Percentiles rank a stretch among this genome's conserved stretches.
Evolutionary conservation across 2,797 vertebrate species (phyloP).

Genomic region (Enteromius viviparus): DNA sequence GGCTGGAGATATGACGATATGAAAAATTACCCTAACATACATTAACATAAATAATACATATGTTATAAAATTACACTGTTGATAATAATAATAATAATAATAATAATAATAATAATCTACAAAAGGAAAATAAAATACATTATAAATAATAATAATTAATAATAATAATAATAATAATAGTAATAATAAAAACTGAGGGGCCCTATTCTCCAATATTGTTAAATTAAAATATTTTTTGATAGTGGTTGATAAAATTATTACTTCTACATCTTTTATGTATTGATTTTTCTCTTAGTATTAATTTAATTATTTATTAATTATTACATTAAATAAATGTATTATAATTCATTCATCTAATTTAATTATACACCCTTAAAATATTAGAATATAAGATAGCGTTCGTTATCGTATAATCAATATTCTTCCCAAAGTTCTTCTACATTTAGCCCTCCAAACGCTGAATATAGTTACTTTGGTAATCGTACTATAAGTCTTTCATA

Average conservation of each 20-base stretch:
- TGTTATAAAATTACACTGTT: no score
- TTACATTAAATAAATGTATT: not conserved
- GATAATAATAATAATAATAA: not conserved
- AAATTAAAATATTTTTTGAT: not conserved
- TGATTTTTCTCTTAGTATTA: not conserved
- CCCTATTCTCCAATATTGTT: not conserved
- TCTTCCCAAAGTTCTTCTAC: not conserved
- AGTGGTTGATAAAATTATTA: not conserved
- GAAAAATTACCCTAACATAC: no score
- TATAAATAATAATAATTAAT: no score
- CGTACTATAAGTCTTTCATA: slow-evolving; percentile 12
- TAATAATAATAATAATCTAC: not conserved
- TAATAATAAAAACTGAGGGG: not conserved
- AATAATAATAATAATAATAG: not conserved
- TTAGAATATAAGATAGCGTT: not conserved
- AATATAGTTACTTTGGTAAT: not conserved
- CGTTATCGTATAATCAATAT: not conserved
- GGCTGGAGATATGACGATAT: no score
- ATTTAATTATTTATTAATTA: not conserved
- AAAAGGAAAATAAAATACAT: no score
- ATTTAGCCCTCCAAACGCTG: not conserved
- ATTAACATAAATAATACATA: not conserved
- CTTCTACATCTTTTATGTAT: not conserved
- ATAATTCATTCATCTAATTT: not conserved
- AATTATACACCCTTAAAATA: not conserved